A percentile compares a stretch with the other conserved stretches of the same genome.
Conservation (phyloP, 2,113 vertebrate species). For the Urocynchramus pylzowi region DNA sequence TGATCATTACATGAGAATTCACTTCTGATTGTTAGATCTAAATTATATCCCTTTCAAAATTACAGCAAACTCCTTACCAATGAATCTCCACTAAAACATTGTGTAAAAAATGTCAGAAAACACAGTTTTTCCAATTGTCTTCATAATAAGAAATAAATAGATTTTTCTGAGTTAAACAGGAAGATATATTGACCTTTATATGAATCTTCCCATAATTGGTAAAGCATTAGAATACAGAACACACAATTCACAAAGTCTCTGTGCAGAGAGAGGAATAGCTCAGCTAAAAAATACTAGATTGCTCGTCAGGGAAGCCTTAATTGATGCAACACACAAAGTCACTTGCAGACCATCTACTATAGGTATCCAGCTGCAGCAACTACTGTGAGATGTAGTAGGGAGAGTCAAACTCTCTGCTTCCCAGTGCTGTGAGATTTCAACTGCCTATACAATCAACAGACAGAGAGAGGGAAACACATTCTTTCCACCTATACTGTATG, state of each 20-base stretch:
- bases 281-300: background rate
- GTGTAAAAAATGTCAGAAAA: constrained; percentile 24
- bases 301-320: background rate
- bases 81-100: background rate
- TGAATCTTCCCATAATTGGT: background rate
- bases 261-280: background rate
- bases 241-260: background rate
- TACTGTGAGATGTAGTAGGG: background rate
- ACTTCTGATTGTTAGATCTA: background rate
- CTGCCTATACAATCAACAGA: background rate
- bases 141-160: constrained; percentile 35
- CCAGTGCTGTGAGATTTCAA: background rate
- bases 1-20: background rate
- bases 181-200: background rate
- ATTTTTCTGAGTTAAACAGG: constrained; percentile 52
- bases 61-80: background rate
- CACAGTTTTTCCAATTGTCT: background rate
- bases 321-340: background rate
- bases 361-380: too few species aligned
- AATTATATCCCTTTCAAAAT: constrained; percentile 16
- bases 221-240: background rate
- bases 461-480: background rate
- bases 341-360: background rate
- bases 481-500: background rate
- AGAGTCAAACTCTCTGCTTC: background rate